phyloP scores from a whole-genome alignment of 2,113 vertebrate genomes.

The Solea solea region DNA sequence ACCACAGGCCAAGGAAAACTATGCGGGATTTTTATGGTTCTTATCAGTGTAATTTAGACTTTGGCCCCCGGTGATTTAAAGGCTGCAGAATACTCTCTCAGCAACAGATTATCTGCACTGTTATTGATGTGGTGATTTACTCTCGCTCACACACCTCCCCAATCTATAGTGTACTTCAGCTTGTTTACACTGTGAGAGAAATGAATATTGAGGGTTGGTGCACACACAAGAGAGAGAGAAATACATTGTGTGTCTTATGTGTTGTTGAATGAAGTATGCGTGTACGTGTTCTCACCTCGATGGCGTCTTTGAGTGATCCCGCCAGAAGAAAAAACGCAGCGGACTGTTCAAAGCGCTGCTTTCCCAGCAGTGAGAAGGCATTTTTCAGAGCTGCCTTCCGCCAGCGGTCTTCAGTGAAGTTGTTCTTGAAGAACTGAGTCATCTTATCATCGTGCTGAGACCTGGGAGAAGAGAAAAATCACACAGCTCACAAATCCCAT shows the following conservation, averaged over 20 bases:
- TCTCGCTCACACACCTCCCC: slow-evolving; percentile 8
- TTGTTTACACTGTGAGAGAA: slow-evolving; percentile 27
- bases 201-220: slow-evolving; percentile 1
- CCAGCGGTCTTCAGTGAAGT: slow-evolving; percentile 97
- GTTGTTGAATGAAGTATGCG: slow-evolving; percentile 7
- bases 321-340: slow-evolving; percentile 97
- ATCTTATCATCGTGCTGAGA: slow-evolving; percentile 98
- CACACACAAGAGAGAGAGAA: slow-evolving; percentile 11
- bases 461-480: slow-evolving; percentile 72
- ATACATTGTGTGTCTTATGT: slow-evolving; percentile 13
- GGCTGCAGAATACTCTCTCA: slow-evolving; percentile 38
- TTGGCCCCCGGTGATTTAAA: slow-evolving; percentile 30
- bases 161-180: slow-evolving; percentile 12
- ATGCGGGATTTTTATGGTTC: slow-evolving; percentile 32
- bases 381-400: slow-evolving; percentile 97
- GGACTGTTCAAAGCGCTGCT: slow-evolving; percentile 97
- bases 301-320: slow-evolving; percentile 96
- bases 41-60: slow-evolving; percentile 70
- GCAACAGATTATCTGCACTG: slow-evolving; percentile 16
- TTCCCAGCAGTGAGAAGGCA: slow-evolving; percentile 96
- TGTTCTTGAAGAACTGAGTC: slow-evolving; percentile 98
- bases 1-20: slow-evolving; percentile 62
- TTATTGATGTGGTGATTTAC: slow-evolving; percentile 7
- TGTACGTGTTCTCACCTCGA: slow-evolving; percentile 85
- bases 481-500: background rate